These are phyloP conservation scores for Corvus moneduloides DNA, from an alignment of 2,113 vertebrate genomes.

Conservation along the genomic window DNA sequence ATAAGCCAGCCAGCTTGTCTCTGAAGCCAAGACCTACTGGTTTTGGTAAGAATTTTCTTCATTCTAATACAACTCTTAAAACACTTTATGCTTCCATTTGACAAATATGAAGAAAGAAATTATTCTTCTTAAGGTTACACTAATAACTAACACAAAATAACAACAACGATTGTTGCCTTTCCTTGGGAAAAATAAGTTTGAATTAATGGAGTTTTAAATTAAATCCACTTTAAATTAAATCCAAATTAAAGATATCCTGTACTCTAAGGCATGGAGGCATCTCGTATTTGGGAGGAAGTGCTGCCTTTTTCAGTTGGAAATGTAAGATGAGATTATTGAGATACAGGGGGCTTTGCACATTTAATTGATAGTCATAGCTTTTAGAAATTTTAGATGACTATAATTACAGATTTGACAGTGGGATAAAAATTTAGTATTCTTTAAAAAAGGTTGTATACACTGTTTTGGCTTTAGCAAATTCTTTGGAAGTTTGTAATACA, in stretches of 20 bases:
- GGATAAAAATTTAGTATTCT: not conserved
- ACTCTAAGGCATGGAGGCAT: not conserved
- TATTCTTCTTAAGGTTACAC: not conserved
- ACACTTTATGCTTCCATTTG: not conserved
- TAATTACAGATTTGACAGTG: not conserved
- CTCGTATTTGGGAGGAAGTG: not conserved
- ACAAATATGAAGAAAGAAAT: not conserved
- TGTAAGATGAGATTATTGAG: not conserved
- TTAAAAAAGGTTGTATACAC: not conserved
- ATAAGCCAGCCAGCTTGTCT: not conserved
- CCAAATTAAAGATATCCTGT: not conserved
- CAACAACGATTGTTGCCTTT: not conserved
- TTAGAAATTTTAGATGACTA: not conserved
- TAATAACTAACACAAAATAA: not conserved
- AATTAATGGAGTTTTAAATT: not conserved
- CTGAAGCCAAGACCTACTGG: not conserved
- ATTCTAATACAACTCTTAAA: not conserved
- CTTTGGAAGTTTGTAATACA: not conserved
- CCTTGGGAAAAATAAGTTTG: not conserved
- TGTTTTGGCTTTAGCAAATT: not conserved
- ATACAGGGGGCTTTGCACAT: rapidly evolving
- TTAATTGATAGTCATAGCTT: not conserved
- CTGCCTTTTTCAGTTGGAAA: not conserved
- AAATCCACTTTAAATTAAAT: not conserved
- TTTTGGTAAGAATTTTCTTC: not conserved